Base-by-base conservation (phyloP, 2,888 invertebrate species). In the Trisateles emortualis region DNA sequence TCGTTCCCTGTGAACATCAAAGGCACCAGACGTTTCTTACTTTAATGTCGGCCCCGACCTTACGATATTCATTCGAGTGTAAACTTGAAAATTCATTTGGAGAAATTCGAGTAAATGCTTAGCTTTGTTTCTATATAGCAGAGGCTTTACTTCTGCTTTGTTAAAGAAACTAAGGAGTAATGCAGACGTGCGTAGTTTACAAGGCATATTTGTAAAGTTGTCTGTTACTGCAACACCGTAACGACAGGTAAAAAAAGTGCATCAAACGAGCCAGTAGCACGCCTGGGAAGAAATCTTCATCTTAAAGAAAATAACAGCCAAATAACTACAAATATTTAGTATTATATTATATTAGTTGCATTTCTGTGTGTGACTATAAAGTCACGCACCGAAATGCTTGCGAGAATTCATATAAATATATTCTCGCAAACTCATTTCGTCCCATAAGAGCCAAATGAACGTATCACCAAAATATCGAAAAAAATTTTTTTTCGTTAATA, bases 1-100 rank as follows among this genome's bases (percentile, higher is more conserved):
- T 51, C 39, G 8, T 29, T 33, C 26, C 24, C 32, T 24, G 38
- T 16, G 44, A 52, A 60, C 71, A 68, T 71, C 60, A 68, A 71
- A 68, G 53, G 38, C 51, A 36, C 58, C 63, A 64, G 60, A 62
- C 72, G 52, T 60, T 64, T 58, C 62, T 64, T 66, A 59, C 44
- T 45, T 54, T 66, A 60, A 67, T 72, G 62, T 72, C 59, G 52
- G 41, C 38, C 42, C 35, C 52, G 64, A 59, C 59, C 64, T 68
- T 68, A 68, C 64, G 43, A 70, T 69, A 70, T 63, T 69, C 64
- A 59, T 42, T 61, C 66, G 50, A 62, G 69, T 62, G 64, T 61
- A 59, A 76, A 76, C 64, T 64, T 60, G 64, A 64, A 68, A 76
- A 69, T 74, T 65, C 59, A 64, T 70, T 72, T 59, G 58, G 38